A percentile compares a stretch with the other conserved stretches of the same genome.
These are phyloP conservation scores for Anser brachyrhynchus DNA, from an alignment of 2,113 vertebrate species.

Conservation along the genomic window DNA sequence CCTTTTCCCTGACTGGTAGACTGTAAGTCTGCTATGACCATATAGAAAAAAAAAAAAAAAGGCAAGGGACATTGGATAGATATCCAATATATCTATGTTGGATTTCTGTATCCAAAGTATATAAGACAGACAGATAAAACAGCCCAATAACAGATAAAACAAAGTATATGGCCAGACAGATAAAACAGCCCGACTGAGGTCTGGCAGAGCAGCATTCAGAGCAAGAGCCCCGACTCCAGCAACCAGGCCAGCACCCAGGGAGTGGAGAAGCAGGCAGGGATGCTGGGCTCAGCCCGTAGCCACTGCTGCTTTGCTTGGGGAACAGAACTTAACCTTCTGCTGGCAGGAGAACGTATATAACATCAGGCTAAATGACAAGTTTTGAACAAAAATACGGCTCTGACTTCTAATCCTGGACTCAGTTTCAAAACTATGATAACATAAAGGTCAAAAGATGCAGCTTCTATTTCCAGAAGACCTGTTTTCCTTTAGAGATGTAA, in stretches of 20 bases:
- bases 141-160: not conserved
- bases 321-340: not conserved
- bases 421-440: not conserved
- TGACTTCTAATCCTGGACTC: not conserved
- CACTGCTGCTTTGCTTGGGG: not conserved
- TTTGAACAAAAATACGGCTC: not conserved
- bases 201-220: rapidly evolving
- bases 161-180: not conserved
- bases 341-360: not conserved
- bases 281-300: rapidly evolving
- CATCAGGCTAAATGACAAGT: rapidly evolving
- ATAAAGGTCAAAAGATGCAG: not conserved
- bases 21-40: too few species aligned
- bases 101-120: too few species aligned
- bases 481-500: not conserved
- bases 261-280: rapidly evolving
- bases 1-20: not conserved
- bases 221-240: not conserved
- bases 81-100: too few species aligned
- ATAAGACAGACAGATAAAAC: not conserved
- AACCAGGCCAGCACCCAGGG: not conserved
- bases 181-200: not conserved
- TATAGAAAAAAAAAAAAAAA: not conserved
- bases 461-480: not conserved
- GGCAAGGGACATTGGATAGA: not conserved